phyloP scores from a whole-genome alignment of 1,140 invertebrate species.

The Centruroides vittatus region DNA sequence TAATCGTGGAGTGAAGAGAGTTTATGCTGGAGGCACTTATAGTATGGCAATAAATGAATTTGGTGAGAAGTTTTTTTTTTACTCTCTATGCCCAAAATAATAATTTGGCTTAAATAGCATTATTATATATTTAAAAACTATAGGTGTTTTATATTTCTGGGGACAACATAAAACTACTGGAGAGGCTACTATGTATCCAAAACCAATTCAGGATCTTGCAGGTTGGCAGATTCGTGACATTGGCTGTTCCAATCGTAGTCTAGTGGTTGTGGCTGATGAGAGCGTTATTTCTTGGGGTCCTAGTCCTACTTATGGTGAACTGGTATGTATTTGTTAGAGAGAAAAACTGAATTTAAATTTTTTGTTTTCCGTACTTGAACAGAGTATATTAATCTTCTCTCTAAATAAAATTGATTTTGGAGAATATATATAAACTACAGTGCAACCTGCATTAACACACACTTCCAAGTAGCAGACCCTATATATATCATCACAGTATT shows the following conservation, averaged over 20 bases:
- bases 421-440: too few relatives aligned
- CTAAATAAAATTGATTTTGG: too few relatives aligned
- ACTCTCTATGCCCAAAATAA: too few relatives aligned
- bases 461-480: too few relatives aligned
- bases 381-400: too few relatives aligned
- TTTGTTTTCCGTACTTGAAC: too few relatives aligned
- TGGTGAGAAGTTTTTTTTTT: slow-evolving; percentile 34
- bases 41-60: slow-evolving; percentile 67
- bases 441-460: too few relatives aligned
- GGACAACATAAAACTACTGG: slow-evolving; percentile 82
- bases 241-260: slow-evolving; percentile 45
- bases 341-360: too few relatives aligned
- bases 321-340: slow-evolving; percentile 39
- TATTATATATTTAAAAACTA: background rate
- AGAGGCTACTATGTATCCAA: slow-evolving; percentile 92
- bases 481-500: too few relatives aligned
- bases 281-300: slow-evolving; percentile 80
- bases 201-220: slow-evolving; percentile 76
- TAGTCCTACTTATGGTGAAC: slow-evolving; percentile 79
- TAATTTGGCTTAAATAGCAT: too few relatives aligned
- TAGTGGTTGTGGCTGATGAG: slow-evolving; percentile 77
- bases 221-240: slow-evolving; percentile 79
- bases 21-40: slow-evolving; percentile 72
- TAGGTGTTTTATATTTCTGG: slow-evolving; percentile 55
- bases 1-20: slow-evolving; percentile 57